Percentiles rank a stretch among this genome's conserved stretches.
These are phyloP conservation scores for Hypotaenidia philippensis DNA, from an alignment of 2,797 vertebrate genomes.

Conservation along the genomic window DNA sequence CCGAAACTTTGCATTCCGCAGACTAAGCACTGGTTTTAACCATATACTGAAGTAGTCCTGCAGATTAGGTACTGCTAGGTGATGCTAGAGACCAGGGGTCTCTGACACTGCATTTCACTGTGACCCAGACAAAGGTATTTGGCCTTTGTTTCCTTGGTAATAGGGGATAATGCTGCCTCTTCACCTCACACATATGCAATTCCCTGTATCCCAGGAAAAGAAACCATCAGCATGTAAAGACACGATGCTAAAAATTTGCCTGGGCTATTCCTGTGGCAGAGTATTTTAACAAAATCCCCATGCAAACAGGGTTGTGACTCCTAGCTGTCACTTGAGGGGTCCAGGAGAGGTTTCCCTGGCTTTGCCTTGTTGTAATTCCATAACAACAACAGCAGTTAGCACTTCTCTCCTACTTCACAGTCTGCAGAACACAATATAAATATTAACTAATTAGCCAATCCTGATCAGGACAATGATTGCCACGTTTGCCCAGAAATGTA, in stretches of 20 bases:
- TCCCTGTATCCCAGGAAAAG: background rate
- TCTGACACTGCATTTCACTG: background rate
- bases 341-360: background rate
- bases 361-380: background rate
- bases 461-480: background rate
- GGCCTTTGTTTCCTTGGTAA: background rate
- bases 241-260: background rate
- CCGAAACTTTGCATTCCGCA: background rate
- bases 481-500: background rate
- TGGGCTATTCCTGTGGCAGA: background rate
- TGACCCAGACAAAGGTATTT: background rate
- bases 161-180: background rate
- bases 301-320: background rate
- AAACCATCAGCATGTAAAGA: background rate
- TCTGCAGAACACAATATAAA: background rate
- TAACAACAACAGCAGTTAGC: background rate
- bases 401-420: background rate
- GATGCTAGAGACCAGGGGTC: background rate
- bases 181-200: background rate
- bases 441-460: conserved; percentile 5
- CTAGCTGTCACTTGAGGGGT: background rate
- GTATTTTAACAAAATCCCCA: background rate
- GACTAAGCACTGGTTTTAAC: background rate
- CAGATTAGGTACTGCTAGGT: background rate
- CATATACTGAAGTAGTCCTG: background rate